phyloP scores from a whole-genome alignment of 1,140 invertebrate species.

The Pseudoatta argentina region DNA sequence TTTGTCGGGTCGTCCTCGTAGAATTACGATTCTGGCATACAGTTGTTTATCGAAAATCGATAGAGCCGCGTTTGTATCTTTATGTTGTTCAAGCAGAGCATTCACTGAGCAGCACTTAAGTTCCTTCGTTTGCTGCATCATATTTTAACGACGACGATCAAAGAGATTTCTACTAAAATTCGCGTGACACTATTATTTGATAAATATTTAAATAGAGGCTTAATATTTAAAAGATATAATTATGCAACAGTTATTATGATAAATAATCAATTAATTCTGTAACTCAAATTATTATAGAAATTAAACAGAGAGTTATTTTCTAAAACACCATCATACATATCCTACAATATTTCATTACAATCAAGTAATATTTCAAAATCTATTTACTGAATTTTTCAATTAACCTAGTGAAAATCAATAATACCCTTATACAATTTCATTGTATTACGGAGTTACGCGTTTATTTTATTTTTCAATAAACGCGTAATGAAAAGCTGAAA shows the following conservation, averaged over 20 bases:
- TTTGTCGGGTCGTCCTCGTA: slow-evolving; percentile 35
- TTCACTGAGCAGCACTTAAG: slow-evolving; percentile 17
- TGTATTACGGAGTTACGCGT: slow-evolving; percentile 24
- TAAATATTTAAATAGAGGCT: neutral
- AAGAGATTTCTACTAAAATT: neutral
- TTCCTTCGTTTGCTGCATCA: neutral
- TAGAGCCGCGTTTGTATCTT: slow-evolving; percentile 19
- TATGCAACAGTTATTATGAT: too few relatives aligned
- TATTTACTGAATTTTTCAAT: slow-evolving; percentile 54
- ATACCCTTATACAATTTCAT: slow-evolving; percentile 25
- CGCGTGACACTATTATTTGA: neutral
- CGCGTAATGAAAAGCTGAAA: slow-evolving; percentile 43
- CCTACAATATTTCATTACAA: slow-evolving; percentile 23
- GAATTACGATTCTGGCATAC: slow-evolving; percentile 7
- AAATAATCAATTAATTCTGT: neutral
- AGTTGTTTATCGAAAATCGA: slow-evolving; percentile 66
- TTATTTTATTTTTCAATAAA: slow-evolving; percentile 53
- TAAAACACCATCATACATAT: neutral
- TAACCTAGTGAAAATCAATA: slow-evolving; percentile 48
- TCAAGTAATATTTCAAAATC: slow-evolving; percentile 38
- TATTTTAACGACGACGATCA: slow-evolving; percentile 15
- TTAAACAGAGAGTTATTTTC: slow-evolving; percentile 15
- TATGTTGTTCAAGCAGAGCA: slow-evolving; percentile 12
- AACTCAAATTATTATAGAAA: slow-evolving; percentile 4
- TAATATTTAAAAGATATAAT: neutral